phyloP scores from a whole-genome alignment of 2,888 invertebrate genomes.

The Rotaria macrura region DNA sequence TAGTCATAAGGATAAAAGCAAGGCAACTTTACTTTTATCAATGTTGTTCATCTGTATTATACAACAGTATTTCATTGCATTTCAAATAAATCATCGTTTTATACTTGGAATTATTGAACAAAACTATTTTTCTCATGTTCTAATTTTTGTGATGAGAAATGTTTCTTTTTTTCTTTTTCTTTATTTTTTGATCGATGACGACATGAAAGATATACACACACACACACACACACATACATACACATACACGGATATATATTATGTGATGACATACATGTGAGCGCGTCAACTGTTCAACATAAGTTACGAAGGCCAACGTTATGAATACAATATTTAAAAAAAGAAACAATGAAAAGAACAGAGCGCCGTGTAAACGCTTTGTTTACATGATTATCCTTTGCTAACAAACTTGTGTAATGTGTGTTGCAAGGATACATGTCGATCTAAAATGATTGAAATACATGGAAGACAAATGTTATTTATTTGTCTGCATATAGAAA shows the following conservation, averaged over 20 bases:
- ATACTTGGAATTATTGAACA: no score
- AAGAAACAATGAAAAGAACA: neutral
- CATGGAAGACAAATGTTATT: neutral
- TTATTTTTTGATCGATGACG: neutral
- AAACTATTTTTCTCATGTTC: neutral
- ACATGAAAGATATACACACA: neutral
- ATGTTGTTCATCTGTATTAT: neutral
- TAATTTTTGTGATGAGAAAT: neutral
- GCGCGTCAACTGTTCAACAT: neutral
- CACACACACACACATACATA: neutral
- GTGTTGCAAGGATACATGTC: constrained; percentile 12
- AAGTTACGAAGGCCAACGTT: neutral
- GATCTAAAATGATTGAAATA: constrained; percentile 15
- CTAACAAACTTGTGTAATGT: neutral
- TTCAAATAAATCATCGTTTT: no score
- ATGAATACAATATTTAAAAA: neutral
- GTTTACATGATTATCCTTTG: constrained; percentile 9
- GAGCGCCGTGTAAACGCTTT: neutral
- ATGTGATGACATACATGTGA: neutral
- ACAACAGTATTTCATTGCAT: neutral
- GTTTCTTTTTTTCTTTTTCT: neutral
- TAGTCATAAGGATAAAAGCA: neutral
- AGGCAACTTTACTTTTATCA: neutral
- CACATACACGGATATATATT: neutral
- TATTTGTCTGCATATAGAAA: neutral